Conservation (phyloP, 2,888 invertebrate genomes). For the Frankliniella fusca region DNA sequence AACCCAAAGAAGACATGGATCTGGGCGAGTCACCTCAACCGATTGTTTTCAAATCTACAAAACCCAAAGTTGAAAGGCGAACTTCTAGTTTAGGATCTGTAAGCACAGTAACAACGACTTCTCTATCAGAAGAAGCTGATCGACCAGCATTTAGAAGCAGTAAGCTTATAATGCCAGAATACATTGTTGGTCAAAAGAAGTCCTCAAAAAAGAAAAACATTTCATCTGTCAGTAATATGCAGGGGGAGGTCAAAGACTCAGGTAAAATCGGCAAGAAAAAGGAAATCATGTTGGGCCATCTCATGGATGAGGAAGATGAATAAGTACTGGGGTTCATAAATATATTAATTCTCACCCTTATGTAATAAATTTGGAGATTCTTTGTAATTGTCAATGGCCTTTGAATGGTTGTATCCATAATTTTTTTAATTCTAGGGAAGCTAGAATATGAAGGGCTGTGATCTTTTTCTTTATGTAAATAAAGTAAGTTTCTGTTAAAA, state of each 20-base stretch:
- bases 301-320: slow-evolving; percentile 52
- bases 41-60: slow-evolving; percentile 31
- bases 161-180: slow-evolving; percentile 77
- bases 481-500: not conserved
- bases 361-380: not conserved
- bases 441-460: not conserved
- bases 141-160: slow-evolving; percentile 59
- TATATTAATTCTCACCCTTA: not conserved
- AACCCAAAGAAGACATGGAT: slow-evolving; percentile 40
- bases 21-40: slow-evolving; percentile 31
- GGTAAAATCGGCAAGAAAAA: slow-evolving; percentile 40
- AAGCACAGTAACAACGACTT: slow-evolving; percentile 43
- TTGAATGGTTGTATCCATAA: not conserved
- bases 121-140: slow-evolving; percentile 40
- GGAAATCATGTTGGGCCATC: slow-evolving; percentile 55
- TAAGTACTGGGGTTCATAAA: not conserved
- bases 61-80: slow-evolving; percentile 42
- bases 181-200: slow-evolving; percentile 66
- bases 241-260: slow-evolving; percentile 37
- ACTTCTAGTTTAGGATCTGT: slow-evolving; percentile 30
- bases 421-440: not conserved
- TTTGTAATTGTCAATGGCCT: not conserved
- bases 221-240: slow-evolving; percentile 30
- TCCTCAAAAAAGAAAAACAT: slow-evolving; percentile 50
- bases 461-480: not conserved